phyloP scores from a whole-genome alignment of 2,113 vertebrate species.

The Ondatra zibethicus region DNA sequence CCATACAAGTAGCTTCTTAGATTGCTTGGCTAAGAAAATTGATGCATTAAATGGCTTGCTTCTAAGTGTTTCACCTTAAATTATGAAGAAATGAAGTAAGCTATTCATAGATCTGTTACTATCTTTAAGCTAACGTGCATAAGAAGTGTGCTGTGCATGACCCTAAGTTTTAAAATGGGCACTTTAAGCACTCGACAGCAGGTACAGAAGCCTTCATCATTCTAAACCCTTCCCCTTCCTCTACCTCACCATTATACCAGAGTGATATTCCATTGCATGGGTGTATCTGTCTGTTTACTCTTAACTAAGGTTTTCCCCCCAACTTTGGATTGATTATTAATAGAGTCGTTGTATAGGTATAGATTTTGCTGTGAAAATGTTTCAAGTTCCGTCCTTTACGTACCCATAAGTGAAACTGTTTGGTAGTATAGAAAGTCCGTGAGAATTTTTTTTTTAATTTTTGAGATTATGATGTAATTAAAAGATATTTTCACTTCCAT shows the following conservation, averaged over 20 bases:
- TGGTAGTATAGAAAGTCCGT: not conserved
- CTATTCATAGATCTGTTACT: not conserved
- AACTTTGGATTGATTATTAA: not conserved
- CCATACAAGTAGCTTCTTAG: constrained; percentile 56
- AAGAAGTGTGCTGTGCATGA: not conserved
- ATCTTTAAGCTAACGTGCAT: not conserved
- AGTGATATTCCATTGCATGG: not conserved
- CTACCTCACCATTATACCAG: not conserved
- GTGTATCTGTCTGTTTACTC: not conserved
- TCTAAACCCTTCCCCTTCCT: not conserved
- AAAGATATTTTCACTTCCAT: not conserved
- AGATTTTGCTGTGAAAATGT: not conserved
- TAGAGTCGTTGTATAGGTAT: not conserved
- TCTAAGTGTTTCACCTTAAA: not conserved
- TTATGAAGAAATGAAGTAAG: not conserved
- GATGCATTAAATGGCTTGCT: constrained; percentile 50
- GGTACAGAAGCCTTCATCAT: not conserved
- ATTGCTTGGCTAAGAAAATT: constrained; percentile 40
- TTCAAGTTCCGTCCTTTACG: not conserved
- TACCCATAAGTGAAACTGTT: not conserved
- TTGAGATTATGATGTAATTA: not conserved
- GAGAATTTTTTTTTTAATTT: not conserved
- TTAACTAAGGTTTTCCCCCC: not conserved
- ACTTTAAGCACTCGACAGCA: not conserved
- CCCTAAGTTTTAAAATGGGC: not conserved